These are phyloP conservation scores for Pemphredon lugubris DNA, from an alignment of 2,888 invertebrate genomes.

Conservation along the genomic window DNA sequence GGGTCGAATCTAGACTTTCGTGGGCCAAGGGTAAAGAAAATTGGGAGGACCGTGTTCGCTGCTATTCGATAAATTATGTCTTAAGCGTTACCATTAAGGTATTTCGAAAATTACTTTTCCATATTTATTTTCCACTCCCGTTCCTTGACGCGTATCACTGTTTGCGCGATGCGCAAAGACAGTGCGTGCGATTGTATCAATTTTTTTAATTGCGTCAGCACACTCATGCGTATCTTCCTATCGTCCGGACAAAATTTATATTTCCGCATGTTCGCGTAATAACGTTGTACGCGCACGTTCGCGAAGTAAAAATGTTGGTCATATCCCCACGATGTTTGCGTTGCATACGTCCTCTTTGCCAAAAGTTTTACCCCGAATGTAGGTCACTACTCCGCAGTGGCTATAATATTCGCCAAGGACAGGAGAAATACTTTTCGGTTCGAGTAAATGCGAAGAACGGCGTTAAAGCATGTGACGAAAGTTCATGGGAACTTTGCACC, in stretches of 20 bases:
- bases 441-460: background rate
- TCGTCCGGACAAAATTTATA: background rate
- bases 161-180: background rate
- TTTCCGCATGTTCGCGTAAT: background rate
- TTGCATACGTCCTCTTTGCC: constrained; percentile 5
- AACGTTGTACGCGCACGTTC: too few species aligned
- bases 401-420: constrained; percentile 1
- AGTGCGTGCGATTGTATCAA: background rate
- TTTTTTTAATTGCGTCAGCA: background rate
- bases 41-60: too few species aligned
- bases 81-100: too few species aligned
- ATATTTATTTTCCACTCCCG: too few species aligned
- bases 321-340: constrained; percentile 5
- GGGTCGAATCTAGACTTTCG: too few species aligned
- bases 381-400: constrained; percentile 5
- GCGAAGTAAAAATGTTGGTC: background rate
- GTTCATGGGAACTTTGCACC: background rate
- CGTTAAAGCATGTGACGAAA: background rate
- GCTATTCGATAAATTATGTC: too few species aligned
- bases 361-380: constrained; percentile 1
- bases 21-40: too few species aligned
- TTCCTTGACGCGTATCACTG: background rate
- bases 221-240: background rate
- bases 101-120: too few species aligned
- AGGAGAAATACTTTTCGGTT: background rate